These are phyloP conservation scores for Sipha flava DNA, from an alignment of 1,140 invertebrate genomes.

Conservation along the genomic window DNA sequence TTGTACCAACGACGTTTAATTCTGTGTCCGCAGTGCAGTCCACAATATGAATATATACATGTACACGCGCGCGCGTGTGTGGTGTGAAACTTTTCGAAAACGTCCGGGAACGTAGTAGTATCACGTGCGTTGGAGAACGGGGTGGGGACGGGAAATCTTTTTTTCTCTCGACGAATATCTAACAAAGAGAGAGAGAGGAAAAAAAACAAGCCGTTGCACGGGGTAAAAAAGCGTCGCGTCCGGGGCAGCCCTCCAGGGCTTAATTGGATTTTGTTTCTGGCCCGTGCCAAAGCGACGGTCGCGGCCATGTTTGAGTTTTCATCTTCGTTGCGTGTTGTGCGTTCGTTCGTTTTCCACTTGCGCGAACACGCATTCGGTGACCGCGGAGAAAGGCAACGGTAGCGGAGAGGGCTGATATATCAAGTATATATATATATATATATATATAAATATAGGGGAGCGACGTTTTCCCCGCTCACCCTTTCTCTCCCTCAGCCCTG, in stretches of 20 bases:
- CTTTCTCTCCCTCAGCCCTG: background rate
- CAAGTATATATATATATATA: background rate
- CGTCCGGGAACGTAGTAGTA: too few species aligned
- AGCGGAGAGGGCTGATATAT: background rate
- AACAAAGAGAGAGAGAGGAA: too few species aligned
- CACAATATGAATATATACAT: too few species aligned
- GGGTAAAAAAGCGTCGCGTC: background rate
- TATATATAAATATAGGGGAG: background rate
- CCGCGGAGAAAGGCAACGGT: background rate
- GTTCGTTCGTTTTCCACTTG: slow-evolving; percentile 31
- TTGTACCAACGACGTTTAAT: too few species aligned
- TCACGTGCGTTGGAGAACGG: too few species aligned
- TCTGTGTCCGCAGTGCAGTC: too few species aligned
- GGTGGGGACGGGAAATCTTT: background rate
- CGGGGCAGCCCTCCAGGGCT: background rate
- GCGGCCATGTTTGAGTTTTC: slow-evolving; percentile 30
- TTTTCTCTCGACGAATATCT: background rate
- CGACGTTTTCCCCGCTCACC: background rate
- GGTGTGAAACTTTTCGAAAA: too few species aligned
- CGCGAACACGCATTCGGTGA: slow-evolving; percentile 8
- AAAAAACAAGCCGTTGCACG: background rate
- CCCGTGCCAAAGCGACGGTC: slow-evolving; percentile 19
- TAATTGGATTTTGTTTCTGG: slow-evolving; percentile 30
- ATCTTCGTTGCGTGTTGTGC: slow-evolving; percentile 6
- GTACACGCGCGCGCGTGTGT: too few species aligned